Evolutionary conservation across 92 coral and sea anemone genomes (phyloP).

Genomic region (Parazoanthus atlanticus): DNA sequence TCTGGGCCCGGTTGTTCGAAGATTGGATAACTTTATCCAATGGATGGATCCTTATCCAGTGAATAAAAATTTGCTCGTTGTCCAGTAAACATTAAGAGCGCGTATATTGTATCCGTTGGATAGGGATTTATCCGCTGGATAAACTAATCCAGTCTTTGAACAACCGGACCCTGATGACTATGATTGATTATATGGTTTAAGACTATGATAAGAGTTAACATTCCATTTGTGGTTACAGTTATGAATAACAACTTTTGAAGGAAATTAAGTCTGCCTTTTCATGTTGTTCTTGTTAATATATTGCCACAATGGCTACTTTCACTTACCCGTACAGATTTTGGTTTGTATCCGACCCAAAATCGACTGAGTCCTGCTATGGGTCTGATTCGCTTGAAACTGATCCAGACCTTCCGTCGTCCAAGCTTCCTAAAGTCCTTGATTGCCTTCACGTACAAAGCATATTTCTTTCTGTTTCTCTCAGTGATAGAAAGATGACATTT

Average conservation of each 20-base stretch:
- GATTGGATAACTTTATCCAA: too few species aligned
- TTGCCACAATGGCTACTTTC: not conserved
- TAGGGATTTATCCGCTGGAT: too few species aligned
- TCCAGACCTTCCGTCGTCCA: conserved; percentile 54
- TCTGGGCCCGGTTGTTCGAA: too few species aligned
- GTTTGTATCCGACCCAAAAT: conserved; percentile 79
- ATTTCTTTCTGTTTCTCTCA: conserved; percentile 63
- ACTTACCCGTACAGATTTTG: conserved; percentile 63
- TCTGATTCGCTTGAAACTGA: conserved; percentile 60
- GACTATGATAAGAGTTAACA: too few species aligned
- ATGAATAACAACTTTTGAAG: not conserved
- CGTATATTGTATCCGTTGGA: too few species aligned
- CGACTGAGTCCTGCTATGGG: conserved; percentile 73
- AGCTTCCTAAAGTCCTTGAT: conserved; percentile 73
- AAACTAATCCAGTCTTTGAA: too few species aligned
- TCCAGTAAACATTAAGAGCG: too few species aligned
- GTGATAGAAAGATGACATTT: conserved; percentile 67
- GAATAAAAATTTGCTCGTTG: too few species aligned
- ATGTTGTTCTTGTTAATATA: not conserved
- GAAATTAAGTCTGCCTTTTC: not conserved
- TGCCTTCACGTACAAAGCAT: conserved; percentile 65
- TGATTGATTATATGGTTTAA: too few species aligned
- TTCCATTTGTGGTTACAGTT: too few species aligned
- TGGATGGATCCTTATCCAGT: too few species aligned
- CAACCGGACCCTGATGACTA: too few species aligned